Evolutionary conservation across 2,113 vertebrate species (phyloP).

Genomic region (Cairina moschata): DNA sequence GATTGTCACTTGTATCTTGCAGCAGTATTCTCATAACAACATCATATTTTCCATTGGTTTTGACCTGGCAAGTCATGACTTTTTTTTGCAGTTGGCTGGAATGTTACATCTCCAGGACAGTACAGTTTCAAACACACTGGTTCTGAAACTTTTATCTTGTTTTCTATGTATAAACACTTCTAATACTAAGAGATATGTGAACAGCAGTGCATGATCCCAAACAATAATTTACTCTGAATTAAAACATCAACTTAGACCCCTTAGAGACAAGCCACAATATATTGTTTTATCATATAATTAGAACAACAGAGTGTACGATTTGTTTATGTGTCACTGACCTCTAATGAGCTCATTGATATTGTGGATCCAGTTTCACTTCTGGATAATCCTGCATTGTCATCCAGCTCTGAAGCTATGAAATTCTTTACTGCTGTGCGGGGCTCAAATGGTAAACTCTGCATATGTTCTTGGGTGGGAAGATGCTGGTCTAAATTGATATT

Average conservation of each 20-base stretch:
- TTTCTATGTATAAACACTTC: conserved; percentile 43
- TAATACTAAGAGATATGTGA: conserved; percentile 38
- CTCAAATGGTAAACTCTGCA: conserved; percentile 95
- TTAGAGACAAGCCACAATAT: background rate
- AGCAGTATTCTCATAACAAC: background rate
- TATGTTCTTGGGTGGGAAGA: conserved; percentile 90
- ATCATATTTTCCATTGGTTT: background rate
- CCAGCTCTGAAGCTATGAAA: conserved; percentile 96
- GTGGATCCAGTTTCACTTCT: conserved; percentile 98
- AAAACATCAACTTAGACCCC: conserved; percentile 10
- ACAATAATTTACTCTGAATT: conserved; percentile 24
- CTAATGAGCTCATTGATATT: conserved; percentile 98
- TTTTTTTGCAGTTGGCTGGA: background rate
- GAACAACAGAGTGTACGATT: conserved; percentile 17
- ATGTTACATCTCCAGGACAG: conserved; percentile 27
- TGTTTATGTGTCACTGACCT: conserved; percentile 82
- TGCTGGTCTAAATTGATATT: conserved; percentile 92
- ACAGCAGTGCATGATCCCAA: conserved; percentile 9
- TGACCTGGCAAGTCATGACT: conserved; percentile 37
- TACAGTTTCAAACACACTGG: conserved; percentile 9
- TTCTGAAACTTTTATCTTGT: conserved; percentile 56
- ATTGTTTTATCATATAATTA: background rate
- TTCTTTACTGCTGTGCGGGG: conserved; percentile 98
- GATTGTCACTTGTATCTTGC: background rate
- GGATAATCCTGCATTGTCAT: conserved; percentile 91